Evolutionary conservation across 2,888 invertebrate species (phyloP).

Genomic region (Acanthosoma haemorrhoidale): DNA sequence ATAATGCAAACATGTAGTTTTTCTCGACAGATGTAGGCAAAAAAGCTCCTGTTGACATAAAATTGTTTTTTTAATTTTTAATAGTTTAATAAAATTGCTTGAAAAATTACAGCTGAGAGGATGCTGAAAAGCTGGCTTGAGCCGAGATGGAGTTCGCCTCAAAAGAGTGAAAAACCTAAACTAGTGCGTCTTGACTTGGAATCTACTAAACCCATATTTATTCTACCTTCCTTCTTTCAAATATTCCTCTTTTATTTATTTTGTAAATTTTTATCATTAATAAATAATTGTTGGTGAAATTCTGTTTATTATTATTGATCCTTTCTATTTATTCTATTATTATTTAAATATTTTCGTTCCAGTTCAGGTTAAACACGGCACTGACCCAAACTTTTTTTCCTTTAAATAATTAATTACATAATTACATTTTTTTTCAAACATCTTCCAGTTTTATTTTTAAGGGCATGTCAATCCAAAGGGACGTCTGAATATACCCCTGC

Average conservation of each 20-base stretch:
- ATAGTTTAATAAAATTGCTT: neutral
- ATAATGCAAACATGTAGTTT: no score
- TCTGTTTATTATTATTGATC: neutral
- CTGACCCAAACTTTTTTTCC: no score
- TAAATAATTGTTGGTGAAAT: conserved; percentile 21
- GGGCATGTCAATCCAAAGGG: no score
- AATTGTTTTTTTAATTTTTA: no score
- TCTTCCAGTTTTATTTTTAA: no score
- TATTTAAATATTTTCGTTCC: no score
- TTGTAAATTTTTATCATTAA: conserved; percentile 21
- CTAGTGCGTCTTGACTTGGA: neutral
- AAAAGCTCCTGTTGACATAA: neutral
- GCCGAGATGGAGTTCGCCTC: no score
- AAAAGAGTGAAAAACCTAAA: neutral
- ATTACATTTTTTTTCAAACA: no score
- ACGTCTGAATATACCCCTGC: no score
- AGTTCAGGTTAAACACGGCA: no score
- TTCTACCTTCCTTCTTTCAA: conserved; percentile 15
- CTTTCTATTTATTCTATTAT: no score
- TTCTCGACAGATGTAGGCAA: neutral
- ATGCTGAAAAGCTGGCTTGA: neutral
- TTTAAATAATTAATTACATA: no score
- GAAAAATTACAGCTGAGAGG: neutral
- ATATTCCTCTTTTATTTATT: conserved; percentile 21
- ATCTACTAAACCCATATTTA: neutral